Percentiles rank a stretch among this genome's conserved stretches.
These are phyloP conservation scores for Meteorus cinctellus DNA, from an alignment of 2,888 invertebrate species.

Conservation along the genomic window DNA sequence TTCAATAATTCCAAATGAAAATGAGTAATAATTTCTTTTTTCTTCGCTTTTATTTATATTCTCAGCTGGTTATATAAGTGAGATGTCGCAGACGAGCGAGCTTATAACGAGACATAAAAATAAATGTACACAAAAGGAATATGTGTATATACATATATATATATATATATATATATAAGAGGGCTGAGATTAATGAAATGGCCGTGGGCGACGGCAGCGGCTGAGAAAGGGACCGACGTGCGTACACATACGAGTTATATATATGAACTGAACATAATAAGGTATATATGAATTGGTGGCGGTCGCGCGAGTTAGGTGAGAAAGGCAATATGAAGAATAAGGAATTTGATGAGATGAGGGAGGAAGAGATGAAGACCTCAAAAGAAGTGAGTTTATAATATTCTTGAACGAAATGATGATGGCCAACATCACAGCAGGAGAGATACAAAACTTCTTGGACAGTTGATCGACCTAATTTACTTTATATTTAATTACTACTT, in stretches of 20 bases:
- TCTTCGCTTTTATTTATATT: background rate
- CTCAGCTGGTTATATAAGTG: conserved; percentile 49
- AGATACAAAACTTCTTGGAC: conserved; percentile 51
- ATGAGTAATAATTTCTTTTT: background rate
- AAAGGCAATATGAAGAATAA: conserved; percentile 50
- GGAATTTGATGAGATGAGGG: conserved; percentile 40
- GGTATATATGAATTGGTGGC: conserved; percentile 54
- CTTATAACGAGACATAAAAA: conserved; percentile 69
- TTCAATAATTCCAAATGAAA: background rate
- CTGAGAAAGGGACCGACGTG: conserved; percentile 60
- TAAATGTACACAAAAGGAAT: conserved; percentile 58
- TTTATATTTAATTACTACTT: conserved; percentile 68
- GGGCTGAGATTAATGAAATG: conserved; percentile 72
- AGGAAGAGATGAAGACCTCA: conserved; percentile 26
- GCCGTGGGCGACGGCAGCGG: conserved; percentile 65
- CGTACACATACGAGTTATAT: conserved; percentile 28
- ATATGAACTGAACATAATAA: conserved; percentile 41
- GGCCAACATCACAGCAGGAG: conserved; percentile 43
- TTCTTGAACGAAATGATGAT: conserved; percentile 40
- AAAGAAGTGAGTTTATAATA: conserved; percentile 21
- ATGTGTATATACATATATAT: background rate
- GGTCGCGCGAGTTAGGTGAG: conserved; percentile 53
- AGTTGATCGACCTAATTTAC: conserved; percentile 70
- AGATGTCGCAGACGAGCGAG: conserved; percentile 59
- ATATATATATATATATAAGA: conserved; percentile 53